Evolutionary conservation across 2,113 vertebrate genomes (phyloP), one percentile per base, ranked within the genome.

Genomic region (Pavo muticus): DNA sequence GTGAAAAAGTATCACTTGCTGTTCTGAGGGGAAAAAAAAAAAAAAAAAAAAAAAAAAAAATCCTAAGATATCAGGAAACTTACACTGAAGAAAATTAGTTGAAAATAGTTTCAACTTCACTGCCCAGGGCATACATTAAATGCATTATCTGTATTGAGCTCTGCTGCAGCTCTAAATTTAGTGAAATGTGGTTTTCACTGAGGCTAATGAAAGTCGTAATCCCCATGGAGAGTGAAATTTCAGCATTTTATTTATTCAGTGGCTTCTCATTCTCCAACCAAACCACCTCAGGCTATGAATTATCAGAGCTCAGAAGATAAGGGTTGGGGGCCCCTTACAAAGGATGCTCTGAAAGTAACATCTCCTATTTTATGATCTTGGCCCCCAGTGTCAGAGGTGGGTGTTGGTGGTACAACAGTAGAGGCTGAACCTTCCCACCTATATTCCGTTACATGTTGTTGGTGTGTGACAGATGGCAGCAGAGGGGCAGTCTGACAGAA

Each of bases 81-180:
- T 94, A 89, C 45, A 79, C 65, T 92, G 90, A 96, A 92, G 93
- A 92, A 97, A 96, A 96, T 96, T 81, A 96, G 89, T 95, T 93
- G 77, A 95, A 96, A 96, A 96, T 91, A 95, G 89, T 96, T 97
- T 96, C 92, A 88, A 92, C 95, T 94, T 96, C 94, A 93, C 86
- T 94, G 94, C 96, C 88, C 96, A 96, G 91, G 93, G 91, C 94
- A 89, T 92, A 95, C 42, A 95, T 94, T 96, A 96, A 96, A 91
- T 91, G 76, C 61, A 91, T 94, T 95, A 96, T 95, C 93, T 92
- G 69, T 91, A 93, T 70, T 93, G 93, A 96, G 91, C 80, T 91
- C 82, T 94, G 93, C 88, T 96, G 94, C 84, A 86, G 77, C 77
- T 95, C 93, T 94, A 92, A 91, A 96, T 95, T 96, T 92, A 95